Evolutionary conservation across 1,140 invertebrate species (phyloP), one percentile per base, ranked within the genome.

Genomic region (Megalopta genalis): DNA sequence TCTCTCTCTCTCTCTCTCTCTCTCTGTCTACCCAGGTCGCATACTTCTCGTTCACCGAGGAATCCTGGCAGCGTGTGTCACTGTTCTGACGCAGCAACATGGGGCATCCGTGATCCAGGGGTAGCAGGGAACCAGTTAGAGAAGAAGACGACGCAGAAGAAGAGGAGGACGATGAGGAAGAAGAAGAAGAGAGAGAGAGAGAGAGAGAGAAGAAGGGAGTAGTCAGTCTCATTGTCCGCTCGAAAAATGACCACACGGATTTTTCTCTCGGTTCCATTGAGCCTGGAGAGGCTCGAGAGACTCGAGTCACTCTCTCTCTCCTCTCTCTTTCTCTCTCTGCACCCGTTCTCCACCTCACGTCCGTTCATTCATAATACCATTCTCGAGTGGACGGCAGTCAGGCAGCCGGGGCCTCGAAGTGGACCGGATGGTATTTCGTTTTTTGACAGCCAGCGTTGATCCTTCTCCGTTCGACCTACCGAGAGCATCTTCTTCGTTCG

Each of bases 361-460:
- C 21, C 14, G 70, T 87, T 87, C 86, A 87, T 87, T 87, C 86
- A 85, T 87, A 84, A 85, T 85, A 69, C 82, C 65, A 59, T 66
- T 67, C 81, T 89, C 87, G 88, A 91, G 84, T 88, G 88, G 76
- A 70, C 63, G 81, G 54, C n/a, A 57, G 54, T n/a, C 54, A 57
- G 54, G 54, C 54, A n/a, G 54, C 21, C 80, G 60, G 67, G 83
- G 85, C 80, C 79, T 75, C 87, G 81, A 88, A 88, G 87, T 87
- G 87, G 87, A 90, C 88, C 89, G 88, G 85, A 87, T 90, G 89
- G 90, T 90, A 90, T 91, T 90, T 90, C 89, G 87, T 89, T 90
- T 84, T 83, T 85, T 89, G 88, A 90, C 88, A 82, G 74, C 81
- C 64, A 46, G 68, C 57, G 54, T n/a, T 68, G 72, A 76, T 77